Conservation (phyloP, 2,797 vertebrate species). For the Lacerta agilis region DNA sequence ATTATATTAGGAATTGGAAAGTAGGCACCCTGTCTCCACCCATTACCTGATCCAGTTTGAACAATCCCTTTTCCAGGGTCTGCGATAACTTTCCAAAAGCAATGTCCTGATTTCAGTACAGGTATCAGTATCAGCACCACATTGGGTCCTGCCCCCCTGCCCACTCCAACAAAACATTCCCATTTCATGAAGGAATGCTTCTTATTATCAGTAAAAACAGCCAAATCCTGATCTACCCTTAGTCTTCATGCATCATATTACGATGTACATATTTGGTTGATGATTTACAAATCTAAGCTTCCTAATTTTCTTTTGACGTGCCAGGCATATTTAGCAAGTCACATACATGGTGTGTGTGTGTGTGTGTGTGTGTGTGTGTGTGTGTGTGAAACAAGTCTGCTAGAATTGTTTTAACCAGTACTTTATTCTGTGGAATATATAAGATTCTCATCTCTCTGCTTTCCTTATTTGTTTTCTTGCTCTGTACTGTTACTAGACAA, state of each 20-base stretch:
- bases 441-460: neutral
- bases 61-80: neutral
- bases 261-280: neutral
- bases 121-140: neutral
- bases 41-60: neutral
- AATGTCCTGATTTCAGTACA: neutral
- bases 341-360: too few relatives aligned
- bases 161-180: neutral
- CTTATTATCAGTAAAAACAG: neutral
- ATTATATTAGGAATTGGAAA: conserved; percentile 4
- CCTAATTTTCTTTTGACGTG: neutral
- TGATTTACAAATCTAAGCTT: neutral
- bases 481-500: neutral
- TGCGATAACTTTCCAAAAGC: neutral
- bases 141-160: neutral
- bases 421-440: neutral
- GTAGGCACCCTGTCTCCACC: neutral
- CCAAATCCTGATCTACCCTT: neutral
- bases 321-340: neutral
- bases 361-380: too few relatives aligned
- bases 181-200: neutral
- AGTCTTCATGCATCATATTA: neutral
- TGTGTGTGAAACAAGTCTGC: too few relatives aligned
- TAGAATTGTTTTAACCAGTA: neutral
- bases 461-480: neutral